Percentiles rank a stretch among this genome's conserved stretches.
These are phyloP conservation scores for Eleginops maclovinus DNA, from an alignment of 2,113 vertebrate genomes.

Conservation along the genomic window DNA sequence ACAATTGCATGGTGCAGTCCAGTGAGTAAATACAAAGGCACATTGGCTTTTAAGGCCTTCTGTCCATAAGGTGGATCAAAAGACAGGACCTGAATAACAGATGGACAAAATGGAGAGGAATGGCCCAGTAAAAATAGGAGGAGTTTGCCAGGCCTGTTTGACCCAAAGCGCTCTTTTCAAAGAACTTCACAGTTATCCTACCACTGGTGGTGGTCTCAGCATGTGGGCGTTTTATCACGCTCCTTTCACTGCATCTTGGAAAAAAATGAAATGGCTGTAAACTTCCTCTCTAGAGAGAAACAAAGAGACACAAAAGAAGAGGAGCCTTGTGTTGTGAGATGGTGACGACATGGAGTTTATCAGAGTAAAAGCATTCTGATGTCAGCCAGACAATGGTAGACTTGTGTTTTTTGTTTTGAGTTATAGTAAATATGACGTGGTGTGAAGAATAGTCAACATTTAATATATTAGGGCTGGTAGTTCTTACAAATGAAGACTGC, in stretches of 20 bases:
- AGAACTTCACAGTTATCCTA: slow-evolving; percentile 65
- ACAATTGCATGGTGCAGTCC: slow-evolving; percentile 42
- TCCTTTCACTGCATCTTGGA: slow-evolving; percentile 67
- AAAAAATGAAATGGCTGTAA: slow-evolving; percentile 70
- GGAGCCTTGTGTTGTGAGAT: slow-evolving; percentile 48
- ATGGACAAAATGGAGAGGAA: slow-evolving; percentile 72
- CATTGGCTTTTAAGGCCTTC: slow-evolving; percentile 67
- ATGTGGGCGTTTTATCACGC: slow-evolving; percentile 62
- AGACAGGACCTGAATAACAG: slow-evolving; percentile 72
- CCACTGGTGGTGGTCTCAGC: slow-evolving; percentile 74
- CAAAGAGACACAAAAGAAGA: slow-evolving; percentile 58
- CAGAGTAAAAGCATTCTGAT: slow-evolving; percentile 40
- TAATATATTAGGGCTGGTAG: neutral
- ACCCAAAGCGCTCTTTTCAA: slow-evolving; percentile 59
- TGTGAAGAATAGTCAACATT: neutral
- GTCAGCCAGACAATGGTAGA: slow-evolving; percentile 18
- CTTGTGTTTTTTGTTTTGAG: neutral
- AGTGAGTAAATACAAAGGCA: slow-evolving; percentile 65
- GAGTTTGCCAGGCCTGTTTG: slow-evolving; percentile 65
- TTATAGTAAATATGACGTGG: neutral
- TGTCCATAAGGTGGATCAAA: slow-evolving; percentile 60
- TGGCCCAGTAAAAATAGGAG: slow-evolving; percentile 66
- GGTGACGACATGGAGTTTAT: slow-evolving; percentile 57
- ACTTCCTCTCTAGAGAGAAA: slow-evolving; percentile 59
- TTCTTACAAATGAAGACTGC: neutral